These are phyloP conservation scores for Willowsia nigromaculata DNA, from an alignment of 2,888 invertebrate species.

Conservation along the genomic window DNA sequence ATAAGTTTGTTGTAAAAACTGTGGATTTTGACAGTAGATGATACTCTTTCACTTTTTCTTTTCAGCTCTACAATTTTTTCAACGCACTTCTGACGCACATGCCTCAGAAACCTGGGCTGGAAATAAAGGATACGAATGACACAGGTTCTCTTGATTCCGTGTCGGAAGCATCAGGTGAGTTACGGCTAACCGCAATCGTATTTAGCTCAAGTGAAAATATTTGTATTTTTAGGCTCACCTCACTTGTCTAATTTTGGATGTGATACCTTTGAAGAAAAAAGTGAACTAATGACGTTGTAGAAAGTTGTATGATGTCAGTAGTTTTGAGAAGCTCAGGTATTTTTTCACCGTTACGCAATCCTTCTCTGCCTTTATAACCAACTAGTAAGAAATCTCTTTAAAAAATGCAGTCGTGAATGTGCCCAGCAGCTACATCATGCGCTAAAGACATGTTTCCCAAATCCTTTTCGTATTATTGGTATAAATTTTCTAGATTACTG, in stretches of 20 bases:
- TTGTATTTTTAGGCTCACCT: too few relatives aligned
- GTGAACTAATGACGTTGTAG: too few relatives aligned
- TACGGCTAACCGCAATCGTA: too few relatives aligned
- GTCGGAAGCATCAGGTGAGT: slow-evolving; percentile 76
- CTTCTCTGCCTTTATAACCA: too few relatives aligned
- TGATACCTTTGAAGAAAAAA: too few relatives aligned
- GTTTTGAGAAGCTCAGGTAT: too few relatives aligned
- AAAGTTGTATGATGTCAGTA: too few relatives aligned
- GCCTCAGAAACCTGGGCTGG: slow-evolving; percentile 81
- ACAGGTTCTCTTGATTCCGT: slow-evolving; percentile 75
- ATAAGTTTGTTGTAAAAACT: neutral
- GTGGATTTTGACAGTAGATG: neutral
- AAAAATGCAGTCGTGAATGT: neutral
- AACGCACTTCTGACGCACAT: slow-evolving; percentile 94
- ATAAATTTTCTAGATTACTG: neutral
- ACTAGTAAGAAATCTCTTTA: neutral
- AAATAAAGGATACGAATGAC: slow-evolving; percentile 74
- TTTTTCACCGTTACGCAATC: too few relatives aligned
- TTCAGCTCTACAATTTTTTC: slow-evolving; percentile 96
- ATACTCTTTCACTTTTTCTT: slow-evolving; percentile 78
- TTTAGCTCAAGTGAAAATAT: too few relatives aligned
- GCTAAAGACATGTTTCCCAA: too few relatives aligned
- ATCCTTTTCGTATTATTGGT: neutral
- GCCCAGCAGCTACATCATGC: neutral
- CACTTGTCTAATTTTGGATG: too few relatives aligned